These are phyloP conservation scores for Sphyrna mokarran DNA, from an alignment of 2,113 vertebrate species.

Conservation along the genomic window DNA sequence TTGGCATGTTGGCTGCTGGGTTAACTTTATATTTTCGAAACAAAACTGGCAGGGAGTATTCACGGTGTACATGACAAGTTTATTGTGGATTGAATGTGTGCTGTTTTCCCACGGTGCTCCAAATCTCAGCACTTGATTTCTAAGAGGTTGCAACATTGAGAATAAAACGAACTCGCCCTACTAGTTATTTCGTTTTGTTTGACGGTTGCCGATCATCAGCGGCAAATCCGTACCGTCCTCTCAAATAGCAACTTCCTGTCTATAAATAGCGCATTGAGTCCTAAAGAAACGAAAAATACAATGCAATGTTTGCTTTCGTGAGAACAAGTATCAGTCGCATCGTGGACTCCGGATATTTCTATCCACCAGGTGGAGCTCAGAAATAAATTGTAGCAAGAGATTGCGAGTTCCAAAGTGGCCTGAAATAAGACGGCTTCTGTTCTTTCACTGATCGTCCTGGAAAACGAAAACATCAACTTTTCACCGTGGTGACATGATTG, in stretches of 20 bases:
- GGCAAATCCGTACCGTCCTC: background rate
- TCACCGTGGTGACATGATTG: background rate
- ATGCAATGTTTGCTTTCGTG: background rate
- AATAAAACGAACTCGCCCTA: background rate
- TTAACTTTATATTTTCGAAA: background rate
- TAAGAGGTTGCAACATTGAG: background rate
- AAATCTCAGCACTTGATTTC: background rate
- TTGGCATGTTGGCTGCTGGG: background rate
- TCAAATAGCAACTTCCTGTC: background rate
- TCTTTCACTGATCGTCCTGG: background rate
- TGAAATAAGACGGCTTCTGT: background rate
- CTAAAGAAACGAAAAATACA: background rate
- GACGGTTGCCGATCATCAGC: background rate
- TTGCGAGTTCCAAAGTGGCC: background rate
- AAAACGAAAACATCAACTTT: background rate
- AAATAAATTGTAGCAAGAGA: background rate
- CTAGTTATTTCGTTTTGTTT: conserved; percentile 45
- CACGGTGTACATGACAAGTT: background rate
- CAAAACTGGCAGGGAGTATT: background rate
- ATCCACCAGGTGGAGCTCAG: conserved; percentile 36
- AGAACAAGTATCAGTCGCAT: background rate
- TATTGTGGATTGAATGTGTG: background rate
- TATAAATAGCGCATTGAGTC: background rate
- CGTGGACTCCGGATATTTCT: background rate
- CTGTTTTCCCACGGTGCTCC: background rate